Conservation (phyloP, 2,113 vertebrate species). For the Pithys albifrons region DNA sequence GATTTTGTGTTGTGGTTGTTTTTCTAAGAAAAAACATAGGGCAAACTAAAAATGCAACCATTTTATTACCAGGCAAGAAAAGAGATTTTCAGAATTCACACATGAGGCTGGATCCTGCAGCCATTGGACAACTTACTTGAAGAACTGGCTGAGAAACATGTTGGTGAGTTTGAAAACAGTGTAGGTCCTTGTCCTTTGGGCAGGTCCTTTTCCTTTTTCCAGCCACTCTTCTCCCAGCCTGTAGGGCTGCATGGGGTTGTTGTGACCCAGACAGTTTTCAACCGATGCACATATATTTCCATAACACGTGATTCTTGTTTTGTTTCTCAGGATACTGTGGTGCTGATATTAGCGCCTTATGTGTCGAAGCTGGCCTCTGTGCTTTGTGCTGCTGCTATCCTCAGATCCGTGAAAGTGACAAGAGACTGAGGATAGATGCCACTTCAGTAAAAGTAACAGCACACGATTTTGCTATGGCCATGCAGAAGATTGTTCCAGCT, state of each 20-base stretch:
- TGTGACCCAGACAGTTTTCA: background rate
- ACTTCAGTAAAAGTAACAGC: constrained; percentile 83
- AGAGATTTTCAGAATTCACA: constrained; percentile 93
- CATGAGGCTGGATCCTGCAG: constrained; percentile 86
- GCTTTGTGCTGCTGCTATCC: constrained; percentile 91
- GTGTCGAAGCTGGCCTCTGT: constrained; percentile 89
- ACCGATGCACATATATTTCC: background rate
- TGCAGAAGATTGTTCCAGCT: constrained; percentile 88
- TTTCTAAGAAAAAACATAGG: background rate
- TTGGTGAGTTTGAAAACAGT: constrained; percentile 77
- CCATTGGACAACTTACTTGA: constrained; percentile 84
- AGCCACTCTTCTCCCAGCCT: background rate
- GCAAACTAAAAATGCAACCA: background rate
- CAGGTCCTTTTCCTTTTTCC: background rate
- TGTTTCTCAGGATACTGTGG: constrained; percentile 88
- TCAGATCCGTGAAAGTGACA: constrained; percentile 87
- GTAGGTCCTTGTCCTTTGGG: background rate
- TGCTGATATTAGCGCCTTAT: constrained; percentile 93
- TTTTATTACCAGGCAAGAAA: constrained; percentile 83
- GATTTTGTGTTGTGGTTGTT: background rate
- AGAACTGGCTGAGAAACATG: constrained; percentile 88
- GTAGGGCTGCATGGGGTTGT: background rate
- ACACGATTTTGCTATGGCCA: constrained; percentile 86
- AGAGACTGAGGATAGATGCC: constrained; percentile 78
- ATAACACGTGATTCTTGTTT: background rate